Base-by-base conservation (phyloP, 2,797 vertebrate genomes). In the Potorous gilbertii region DNA sequence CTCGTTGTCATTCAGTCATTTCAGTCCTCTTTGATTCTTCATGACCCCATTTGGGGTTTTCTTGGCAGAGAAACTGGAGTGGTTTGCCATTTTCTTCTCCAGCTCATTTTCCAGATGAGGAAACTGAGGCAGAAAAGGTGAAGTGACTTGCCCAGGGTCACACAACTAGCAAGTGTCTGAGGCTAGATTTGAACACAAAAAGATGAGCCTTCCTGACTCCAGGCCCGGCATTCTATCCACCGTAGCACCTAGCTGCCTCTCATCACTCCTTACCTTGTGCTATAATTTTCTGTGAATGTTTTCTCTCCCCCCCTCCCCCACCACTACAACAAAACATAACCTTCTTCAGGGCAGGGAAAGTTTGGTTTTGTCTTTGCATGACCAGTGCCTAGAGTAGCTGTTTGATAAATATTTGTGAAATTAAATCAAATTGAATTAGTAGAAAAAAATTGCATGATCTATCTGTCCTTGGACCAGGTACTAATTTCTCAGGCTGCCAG, bases 401-500 rank as follows among this genome's bases (percentile, higher is more conserved):
- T 24, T 81, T 46, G 27, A 87, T 87, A 87, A 87, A 87, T 87
- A 24, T 87, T 87, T 87, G 40, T 87, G 16, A 87, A 87, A 40
- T 81, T 27, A 18, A 87, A 87, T 87, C 40, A 87, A 50, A 50
- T 40, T 87, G 10, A 87, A 87, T 57, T 56, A 10, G 29, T 91
- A 40, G 55, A 95, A 92, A 95, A 62, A 90, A 91, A 87, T 87
- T 28, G 2, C 10, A 50, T 87, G 40, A 87, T 87, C 40, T 52
- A 6, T 52, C 52, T 52, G 8, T 52, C 91, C 93, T 52, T 24
- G 31, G 34, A 40, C 14, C 18, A 91, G 66, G 50, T 21, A 5
- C 11, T 89, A 74, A 59, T 87, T n/a, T 89, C 56, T 81, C 94
- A 94, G 16, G n/a, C 52, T 66, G 92, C 66, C 56, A 54, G 55